Evolutionary conservation across 2,797 vertebrate species (phyloP).

Genomic region (Spheniscus humboldti): DNA sequence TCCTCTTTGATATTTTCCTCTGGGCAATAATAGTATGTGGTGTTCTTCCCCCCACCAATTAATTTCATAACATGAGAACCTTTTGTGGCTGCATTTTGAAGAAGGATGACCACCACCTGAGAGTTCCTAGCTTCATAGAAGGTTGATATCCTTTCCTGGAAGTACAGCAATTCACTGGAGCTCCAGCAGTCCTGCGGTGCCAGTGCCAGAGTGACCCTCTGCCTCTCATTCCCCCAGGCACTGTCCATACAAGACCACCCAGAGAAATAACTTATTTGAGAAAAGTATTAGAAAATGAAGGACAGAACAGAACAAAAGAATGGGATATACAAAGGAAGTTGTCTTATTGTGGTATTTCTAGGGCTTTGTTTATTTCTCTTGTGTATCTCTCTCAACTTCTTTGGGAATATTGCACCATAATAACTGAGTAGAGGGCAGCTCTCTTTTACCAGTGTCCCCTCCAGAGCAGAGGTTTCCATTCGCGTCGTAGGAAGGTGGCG

Average conservation of each 20-base stretch:
- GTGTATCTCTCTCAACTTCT: background rate
- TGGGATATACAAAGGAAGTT: rapidly evolving
- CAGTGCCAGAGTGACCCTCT: background rate
- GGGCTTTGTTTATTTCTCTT: background rate
- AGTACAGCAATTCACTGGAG: background rate
- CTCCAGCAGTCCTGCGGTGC: background rate
- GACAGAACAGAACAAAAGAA: background rate
- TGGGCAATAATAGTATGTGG: background rate
- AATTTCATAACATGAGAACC: background rate
- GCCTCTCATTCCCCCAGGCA: background rate
- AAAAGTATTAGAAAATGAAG: background rate
- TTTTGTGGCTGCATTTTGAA: background rate
- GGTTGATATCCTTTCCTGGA: background rate
- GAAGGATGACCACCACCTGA: background rate
- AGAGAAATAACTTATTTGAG: background rate
- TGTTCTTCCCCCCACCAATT: background rate
- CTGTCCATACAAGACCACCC: background rate
- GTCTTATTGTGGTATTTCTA: background rate
- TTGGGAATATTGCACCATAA: background rate
- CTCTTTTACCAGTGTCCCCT: background rate
- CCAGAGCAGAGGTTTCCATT: background rate
- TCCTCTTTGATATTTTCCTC: background rate
- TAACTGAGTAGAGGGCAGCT: background rate
- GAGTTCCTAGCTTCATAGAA: background rate
- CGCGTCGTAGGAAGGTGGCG: background rate